These are phyloP conservation scores for Motacilla tschutschensis DNA, from an alignment of 2,113 vertebrate species.

Conservation along the genomic window DNA sequence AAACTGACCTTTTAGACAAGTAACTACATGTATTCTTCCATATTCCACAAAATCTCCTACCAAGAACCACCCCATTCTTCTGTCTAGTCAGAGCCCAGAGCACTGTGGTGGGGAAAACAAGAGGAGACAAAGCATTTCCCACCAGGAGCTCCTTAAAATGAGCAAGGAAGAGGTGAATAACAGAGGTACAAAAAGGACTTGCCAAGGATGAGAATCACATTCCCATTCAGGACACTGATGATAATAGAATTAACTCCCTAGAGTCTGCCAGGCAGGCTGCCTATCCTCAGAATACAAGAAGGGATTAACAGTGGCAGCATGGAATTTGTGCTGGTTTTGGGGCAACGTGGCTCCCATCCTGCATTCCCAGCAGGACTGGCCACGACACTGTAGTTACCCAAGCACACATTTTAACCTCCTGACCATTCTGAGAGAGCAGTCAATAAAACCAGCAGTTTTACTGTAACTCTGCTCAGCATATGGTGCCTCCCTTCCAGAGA, in stretches of 20 bases:
- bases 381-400: neutral
- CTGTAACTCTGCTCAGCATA: neutral
- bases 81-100: neutral
- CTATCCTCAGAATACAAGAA: neutral
- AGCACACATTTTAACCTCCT: neutral
- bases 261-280: neutral
- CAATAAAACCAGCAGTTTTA: neutral
- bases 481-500: neutral
- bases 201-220: neutral
- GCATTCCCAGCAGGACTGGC: neutral
- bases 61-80: neutral
- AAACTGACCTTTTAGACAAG: neutral
- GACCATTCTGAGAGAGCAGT: neutral
- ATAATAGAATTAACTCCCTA: neutral
- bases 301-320: neutral
- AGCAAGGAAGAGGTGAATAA: neutral
- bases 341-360: fast-evolving
- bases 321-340: neutral
- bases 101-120: fast-evolving
- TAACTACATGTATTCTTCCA: neutral
- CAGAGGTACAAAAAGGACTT: neutral
- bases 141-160: neutral
- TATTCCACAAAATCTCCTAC: neutral
- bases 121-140: neutral
- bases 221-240: neutral